Evolutionary conservation across 2,113 vertebrate species (phyloP).

Genomic region (Sceloporus tristichus): DNA sequence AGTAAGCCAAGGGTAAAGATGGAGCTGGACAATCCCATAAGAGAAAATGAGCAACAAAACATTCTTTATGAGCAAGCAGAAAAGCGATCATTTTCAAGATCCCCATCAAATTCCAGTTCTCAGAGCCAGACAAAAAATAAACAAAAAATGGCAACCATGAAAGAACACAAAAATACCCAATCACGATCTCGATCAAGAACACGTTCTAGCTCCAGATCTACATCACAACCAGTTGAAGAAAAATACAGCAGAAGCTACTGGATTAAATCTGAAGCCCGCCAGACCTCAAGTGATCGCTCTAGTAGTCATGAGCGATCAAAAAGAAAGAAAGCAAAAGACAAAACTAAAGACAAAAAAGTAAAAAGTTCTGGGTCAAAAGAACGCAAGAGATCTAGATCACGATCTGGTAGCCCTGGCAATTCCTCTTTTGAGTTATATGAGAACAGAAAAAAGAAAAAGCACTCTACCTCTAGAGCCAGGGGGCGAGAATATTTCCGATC

Average conservation of each 20-base stretch:
- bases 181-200: conserved; percentile 68
- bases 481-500: conserved; percentile 77
- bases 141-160: conserved; percentile 69
- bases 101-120: conserved; percentile 74
- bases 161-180: conserved; percentile 56
- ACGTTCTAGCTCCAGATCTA: conserved; percentile 72
- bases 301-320: conserved; percentile 79
- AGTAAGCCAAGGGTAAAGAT: conserved; percentile 64
- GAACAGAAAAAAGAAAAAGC: conserved; percentile 74
- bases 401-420: conserved; percentile 78
- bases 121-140: conserved; percentile 73
- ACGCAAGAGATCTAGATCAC: conserved; percentile 74
- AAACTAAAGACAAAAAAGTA: conserved; percentile 70
- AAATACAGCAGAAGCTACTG: conserved; percentile 62
- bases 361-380: conserved; percentile 77
- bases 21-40: conserved; percentile 62
- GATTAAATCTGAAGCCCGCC: conserved; percentile 66
- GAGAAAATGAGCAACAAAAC: conserved; percentile 53
- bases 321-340: conserved; percentile 74
- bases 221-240: conserved; percentile 70
- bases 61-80: conserved; percentile 54
- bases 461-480: conserved; percentile 68
- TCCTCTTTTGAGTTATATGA: conserved; percentile 76
- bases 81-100: conserved; percentile 70
- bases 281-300: conserved; percentile 76